A percentile compares a stretch with the other conserved stretches of the same genome.
phyloP scores from a whole-genome alignment of 2,888 invertebrate genomes.

The Cetonia aurata region DNA sequence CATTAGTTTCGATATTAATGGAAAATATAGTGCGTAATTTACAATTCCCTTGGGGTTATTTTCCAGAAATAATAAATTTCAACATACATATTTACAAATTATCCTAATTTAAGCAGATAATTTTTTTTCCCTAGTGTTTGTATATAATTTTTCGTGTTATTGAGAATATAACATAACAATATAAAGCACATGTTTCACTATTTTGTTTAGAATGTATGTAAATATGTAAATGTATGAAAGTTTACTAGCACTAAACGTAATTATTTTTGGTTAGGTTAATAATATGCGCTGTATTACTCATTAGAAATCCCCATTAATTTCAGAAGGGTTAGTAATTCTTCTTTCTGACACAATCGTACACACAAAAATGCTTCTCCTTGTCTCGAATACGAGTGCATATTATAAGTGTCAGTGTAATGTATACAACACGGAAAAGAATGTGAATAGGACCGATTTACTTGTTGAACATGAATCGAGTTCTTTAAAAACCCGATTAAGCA shows the following conservation, averaged over 20 bases:
- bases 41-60: too few species aligned
- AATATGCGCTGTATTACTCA: neutral
- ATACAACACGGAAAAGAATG: neutral
- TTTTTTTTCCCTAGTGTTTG: too few species aligned
- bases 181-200: slow-evolving; percentile 8
- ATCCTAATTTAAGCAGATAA: too few species aligned
- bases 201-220: slow-evolving; percentile 22
- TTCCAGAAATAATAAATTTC: too few species aligned
- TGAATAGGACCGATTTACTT: neutral
- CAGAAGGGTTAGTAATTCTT: neutral
- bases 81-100: too few species aligned
- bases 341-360: too few species aligned
- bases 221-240: slow-evolving; percentile 31
- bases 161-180: too few species aligned
- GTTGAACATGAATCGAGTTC: slow-evolving; percentile 1
- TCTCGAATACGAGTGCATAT: neutral
- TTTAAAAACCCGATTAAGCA: neutral
- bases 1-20: too few species aligned
- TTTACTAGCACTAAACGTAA: slow-evolving; percentile 1
- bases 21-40: too few species aligned
- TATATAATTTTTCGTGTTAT: too few species aligned
- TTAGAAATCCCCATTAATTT: slow-evolving; percentile 2
- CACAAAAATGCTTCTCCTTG: slow-evolving; percentile 6
- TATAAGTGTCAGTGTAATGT: neutral
- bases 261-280: neutral